Base-by-base conservation (phyloP, 2,888 invertebrate genomes). In the Nomada flava region DNA sequence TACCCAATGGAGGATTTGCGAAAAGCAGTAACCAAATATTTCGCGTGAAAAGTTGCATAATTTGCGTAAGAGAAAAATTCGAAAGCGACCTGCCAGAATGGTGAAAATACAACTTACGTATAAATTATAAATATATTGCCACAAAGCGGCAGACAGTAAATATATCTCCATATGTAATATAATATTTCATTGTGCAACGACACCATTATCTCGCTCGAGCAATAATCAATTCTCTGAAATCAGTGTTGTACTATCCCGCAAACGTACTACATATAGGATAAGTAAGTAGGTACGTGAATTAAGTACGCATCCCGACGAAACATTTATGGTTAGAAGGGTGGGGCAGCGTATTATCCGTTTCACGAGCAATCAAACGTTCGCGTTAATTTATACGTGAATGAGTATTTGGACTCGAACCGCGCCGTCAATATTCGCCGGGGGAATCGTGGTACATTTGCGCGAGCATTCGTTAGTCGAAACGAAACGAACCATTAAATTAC, bases 401-500 rank as follows among this genome's bases (percentile, higher is more conserved):
- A 50, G 36, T 71, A 53, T 77, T 77, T 65, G 20, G 36, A 77
- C 11, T 7, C 18, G 36, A 65, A 26, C 9, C 23, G 69, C 15
- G 29, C 47, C 53, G 36, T 67, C 70, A 50, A 50, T 77, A 77
- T 71, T 79, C 79, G 36, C 64, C 13, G 44, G 65, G 65, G 77
- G 53, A 77, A 47, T 36, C 15, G 18, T 2, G 5, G 18, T 11
- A 26, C 52, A 42, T 79, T 77, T 59, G 15, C 59, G 18, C n/a
- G 50, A 29, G n/a, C 26, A 70, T 79, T 53, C 64, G 52, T 59
- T 77, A 60, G 36, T 42, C 63, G 50, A 29, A 59, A 76, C 44
- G 69, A 79, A 77, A 71, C 50, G 79, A 77, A 71, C 65, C 79
- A 70, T 77, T 71, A 67, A 79, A 79, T 79, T 70, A 76, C 53